Conservation (phyloP, 2,113 vertebrate genomes). For the Anser cygnoides region DNA sequence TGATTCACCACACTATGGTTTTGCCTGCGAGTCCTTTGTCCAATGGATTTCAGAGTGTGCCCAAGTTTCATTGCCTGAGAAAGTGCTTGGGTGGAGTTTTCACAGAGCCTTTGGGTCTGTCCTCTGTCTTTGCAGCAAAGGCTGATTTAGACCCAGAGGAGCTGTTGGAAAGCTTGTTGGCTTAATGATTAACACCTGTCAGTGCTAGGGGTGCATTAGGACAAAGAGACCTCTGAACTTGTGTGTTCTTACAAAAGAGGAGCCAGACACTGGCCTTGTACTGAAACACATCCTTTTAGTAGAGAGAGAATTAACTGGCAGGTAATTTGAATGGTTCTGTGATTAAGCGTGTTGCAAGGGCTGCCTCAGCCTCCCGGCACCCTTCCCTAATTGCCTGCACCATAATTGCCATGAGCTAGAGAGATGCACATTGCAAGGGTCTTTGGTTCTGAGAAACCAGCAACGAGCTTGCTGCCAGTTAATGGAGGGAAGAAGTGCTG, state of each 20-base stretch:
- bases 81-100: not conserved
- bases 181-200: slow-evolving; percentile 66
- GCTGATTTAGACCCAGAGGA: not conserved
- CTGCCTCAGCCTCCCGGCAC: not conserved
- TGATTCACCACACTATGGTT: not conserved
- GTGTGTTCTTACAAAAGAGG: not conserved
- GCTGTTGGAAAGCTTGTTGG: not conserved
- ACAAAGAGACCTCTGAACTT: slow-evolving; percentile 64
- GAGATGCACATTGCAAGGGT: not conserved
- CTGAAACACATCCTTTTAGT: not conserved
- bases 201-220: not conserved
- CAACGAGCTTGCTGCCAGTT: slow-evolving; percentile 25
- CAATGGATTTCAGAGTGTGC: not conserved
- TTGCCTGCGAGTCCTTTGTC: not conserved
- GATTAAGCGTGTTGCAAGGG: not conserved
- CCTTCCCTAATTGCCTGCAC: not conserved
- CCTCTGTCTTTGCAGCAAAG: not conserved
- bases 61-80: not conserved
- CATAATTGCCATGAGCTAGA: not conserved
- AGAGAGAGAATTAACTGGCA: not conserved
- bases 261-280: not conserved
- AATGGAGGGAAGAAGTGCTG: not conserved
- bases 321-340: not conserved
- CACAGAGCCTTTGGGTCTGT: not conserved
- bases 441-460: slow-evolving; percentile 44